Percentiles rank a stretch among this genome's conserved stretches.
Evolutionary conservation across 2,113 vertebrate species (phyloP).

Genomic region (Laticauda laticaudata): DNA sequence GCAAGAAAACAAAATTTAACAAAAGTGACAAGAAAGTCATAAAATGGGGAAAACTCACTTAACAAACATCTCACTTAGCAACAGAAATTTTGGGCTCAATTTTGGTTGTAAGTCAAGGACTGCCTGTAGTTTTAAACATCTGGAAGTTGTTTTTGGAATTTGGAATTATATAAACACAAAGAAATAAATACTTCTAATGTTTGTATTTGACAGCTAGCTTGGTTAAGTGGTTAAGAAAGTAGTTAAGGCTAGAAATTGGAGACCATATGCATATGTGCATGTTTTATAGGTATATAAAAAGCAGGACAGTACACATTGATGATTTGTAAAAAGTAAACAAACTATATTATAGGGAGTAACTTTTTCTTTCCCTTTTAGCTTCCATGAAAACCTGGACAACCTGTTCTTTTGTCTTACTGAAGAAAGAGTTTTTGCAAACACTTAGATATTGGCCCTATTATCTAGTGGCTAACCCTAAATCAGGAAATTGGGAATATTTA

Average conservation of each 20-base stretch:
- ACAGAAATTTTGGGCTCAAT: too few species aligned
- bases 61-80: too few species aligned
- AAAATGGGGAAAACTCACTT: too few species aligned
- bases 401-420: slow-evolving; percentile 31
- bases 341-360: neutral
- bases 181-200: too few species aligned
- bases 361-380: slow-evolving; percentile 20
- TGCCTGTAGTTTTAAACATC: neutral
- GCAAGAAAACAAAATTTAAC: too few species aligned
- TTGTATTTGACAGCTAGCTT: too few species aligned
- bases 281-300: too few species aligned
- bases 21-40: too few species aligned
- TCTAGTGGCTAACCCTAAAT: neutral
- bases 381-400: slow-evolving; percentile 37
- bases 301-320: too few species aligned
- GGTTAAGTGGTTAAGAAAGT: too few species aligned
- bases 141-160: neutral
- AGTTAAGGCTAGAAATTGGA: neutral
- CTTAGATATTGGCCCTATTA: neutral
- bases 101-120: too few species aligned
- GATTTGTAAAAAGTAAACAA: neutral
- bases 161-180: neutral
- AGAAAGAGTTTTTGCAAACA: neutral
- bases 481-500: neutral
- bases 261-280: too few species aligned